phyloP scores from a whole-genome alignment of 2,797 vertebrate species.

The Ptychadena robeensis region DNA sequence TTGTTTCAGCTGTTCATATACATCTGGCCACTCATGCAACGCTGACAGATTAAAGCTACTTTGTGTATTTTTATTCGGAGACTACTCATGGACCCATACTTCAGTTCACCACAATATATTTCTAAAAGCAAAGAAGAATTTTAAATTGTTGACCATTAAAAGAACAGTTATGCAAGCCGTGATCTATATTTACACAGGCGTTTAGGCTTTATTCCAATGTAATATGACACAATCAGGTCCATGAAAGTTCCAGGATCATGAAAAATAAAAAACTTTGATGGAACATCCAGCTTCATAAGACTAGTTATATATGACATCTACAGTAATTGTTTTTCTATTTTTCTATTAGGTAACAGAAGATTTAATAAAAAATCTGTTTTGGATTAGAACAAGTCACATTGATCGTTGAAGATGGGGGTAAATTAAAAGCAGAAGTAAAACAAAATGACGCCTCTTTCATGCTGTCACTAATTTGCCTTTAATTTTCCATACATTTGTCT shows the following conservation, averaged over 20 bases:
- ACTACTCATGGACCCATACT: neutral
- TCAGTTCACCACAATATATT: neutral
- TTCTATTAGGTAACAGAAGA: neutral
- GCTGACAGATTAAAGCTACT: conserved; percentile 33
- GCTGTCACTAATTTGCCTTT: neutral
- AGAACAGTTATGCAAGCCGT: neutral
- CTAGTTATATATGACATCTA: neutral
- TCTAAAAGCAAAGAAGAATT: neutral
- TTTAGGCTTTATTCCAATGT: neutral
- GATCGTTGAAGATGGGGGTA: neutral
- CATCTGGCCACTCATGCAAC: conserved; percentile 19
- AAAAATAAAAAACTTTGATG: neutral
- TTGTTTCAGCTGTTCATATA: conserved; percentile 50
- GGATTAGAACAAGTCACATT: neutral
- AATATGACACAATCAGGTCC: neutral
- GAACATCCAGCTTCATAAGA: neutral
- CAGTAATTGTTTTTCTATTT: too few species aligned
- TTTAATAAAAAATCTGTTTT: neutral
- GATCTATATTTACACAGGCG: neutral
- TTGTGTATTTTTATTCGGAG: conserved; percentile 11
- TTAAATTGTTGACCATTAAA: neutral
- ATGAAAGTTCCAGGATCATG: neutral
- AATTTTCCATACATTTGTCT: neutral
- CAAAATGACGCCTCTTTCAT: neutral
- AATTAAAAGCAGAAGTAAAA: neutral